Conservation (phyloP, 2,888 invertebrate genomes). For the Troilus luridus region DNA sequence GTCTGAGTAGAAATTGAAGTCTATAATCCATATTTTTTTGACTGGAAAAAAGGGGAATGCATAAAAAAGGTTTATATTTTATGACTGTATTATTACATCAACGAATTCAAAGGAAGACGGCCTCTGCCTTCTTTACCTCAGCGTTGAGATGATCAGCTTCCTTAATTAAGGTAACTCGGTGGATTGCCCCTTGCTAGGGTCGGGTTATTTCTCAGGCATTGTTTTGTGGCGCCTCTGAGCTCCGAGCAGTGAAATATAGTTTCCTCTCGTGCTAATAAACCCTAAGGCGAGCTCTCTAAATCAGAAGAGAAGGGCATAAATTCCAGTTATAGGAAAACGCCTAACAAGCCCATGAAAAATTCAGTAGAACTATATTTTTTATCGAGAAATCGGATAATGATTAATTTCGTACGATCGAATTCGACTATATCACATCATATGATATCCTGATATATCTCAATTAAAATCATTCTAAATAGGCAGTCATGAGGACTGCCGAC, state of each 20-base stretch:
- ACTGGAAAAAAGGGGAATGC: too few relatives aligned
- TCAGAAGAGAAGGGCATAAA: not conserved
- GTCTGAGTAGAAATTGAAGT: too few relatives aligned
- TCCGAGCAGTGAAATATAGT: not conserved
- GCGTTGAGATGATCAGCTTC: not conserved
- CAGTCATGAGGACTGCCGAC: too few relatives aligned
- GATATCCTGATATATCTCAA: too few relatives aligned
- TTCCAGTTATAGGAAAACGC: not conserved
- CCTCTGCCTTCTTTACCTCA: not conserved
- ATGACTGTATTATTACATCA: too few relatives aligned
- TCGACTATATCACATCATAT: too few relatives aligned
- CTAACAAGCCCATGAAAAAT: conserved; percentile 34
- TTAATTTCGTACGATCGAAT: not conserved
- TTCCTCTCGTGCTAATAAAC: not conserved
- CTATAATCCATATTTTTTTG: too few relatives aligned
- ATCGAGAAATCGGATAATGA: not conserved
- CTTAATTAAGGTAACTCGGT: not conserved
- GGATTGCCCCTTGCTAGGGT: not conserved
- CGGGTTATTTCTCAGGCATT: not conserved
- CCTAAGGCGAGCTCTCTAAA: not conserved
- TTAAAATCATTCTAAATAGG: too few relatives aligned
- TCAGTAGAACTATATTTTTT: not conserved
- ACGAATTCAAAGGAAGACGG: not conserved
- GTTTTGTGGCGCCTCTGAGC: not conserved
- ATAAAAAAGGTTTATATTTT: too few relatives aligned